Evolutionary conservation across 2,888 invertebrate genomes (phyloP).

Genomic region (Dasypolia templi): DNA sequence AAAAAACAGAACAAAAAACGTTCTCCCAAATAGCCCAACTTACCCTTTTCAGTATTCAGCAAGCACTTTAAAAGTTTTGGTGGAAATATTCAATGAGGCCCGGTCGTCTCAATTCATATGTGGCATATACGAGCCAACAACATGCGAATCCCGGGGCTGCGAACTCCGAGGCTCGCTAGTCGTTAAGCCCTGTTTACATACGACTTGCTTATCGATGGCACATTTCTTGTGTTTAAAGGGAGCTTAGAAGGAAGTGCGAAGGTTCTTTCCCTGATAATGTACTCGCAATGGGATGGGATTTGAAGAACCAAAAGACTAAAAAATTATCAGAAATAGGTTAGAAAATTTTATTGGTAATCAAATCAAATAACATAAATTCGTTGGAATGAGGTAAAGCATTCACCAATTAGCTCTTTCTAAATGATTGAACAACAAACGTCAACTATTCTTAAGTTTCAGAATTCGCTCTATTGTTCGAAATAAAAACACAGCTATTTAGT

Average conservation of each 20-base stretch:
- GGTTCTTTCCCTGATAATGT: not conserved
- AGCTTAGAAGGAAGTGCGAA: not conserved
- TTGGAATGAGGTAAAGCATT: not conserved
- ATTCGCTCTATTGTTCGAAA: constrained; percentile 3
- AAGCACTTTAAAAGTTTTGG: constrained; percentile 75
- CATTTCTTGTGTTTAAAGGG: constrained; percentile 20
- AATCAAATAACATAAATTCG: not conserved
- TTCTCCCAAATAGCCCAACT: constrained; percentile 59
- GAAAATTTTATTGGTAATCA: not conserved
- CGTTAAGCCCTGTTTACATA: constrained; percentile 45
- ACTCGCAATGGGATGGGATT: no score
- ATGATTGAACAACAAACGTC: not conserved
- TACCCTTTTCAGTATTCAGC: constrained; percentile 74
- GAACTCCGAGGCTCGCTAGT: constrained; percentile 8
- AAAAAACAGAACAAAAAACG: constrained; percentile 55
- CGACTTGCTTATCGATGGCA: constrained; percentile 41
- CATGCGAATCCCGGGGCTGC: constrained; percentile 39
- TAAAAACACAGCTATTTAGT: constrained; percentile 7
- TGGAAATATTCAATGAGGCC: constrained; percentile 75
- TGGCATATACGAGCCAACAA: constrained; percentile 69
- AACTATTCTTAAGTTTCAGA: constrained; percentile 2
- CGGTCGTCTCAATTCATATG: constrained; percentile 67
- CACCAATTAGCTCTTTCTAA: constrained; percentile 12
- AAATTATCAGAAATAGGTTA: not conserved
- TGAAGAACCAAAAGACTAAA: not conserved